Percentiles rank a stretch among this genome's conserved stretches.
Evolutionary conservation across 2,888 invertebrate species (phyloP).

Genomic region (Glomeris marginata): DNA sequence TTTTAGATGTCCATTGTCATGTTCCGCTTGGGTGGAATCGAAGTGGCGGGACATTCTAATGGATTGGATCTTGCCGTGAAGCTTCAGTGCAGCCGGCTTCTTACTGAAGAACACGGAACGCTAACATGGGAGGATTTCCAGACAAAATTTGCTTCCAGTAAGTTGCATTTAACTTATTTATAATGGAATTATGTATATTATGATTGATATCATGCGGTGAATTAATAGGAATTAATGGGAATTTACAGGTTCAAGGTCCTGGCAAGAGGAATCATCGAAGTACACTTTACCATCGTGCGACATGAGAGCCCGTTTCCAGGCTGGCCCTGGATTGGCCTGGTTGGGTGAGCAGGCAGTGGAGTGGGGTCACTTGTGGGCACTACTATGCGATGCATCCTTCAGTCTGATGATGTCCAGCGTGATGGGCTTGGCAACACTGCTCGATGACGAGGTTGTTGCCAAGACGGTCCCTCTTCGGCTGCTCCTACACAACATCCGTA

Average conservation of each 20-base stretch:
- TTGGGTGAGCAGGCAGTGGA: constrained; percentile 23
- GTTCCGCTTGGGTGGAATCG: constrained; percentile 56
- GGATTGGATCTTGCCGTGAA: constrained; percentile 50
- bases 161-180: constrained; percentile 18
- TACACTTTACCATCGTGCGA: constrained; percentile 7
- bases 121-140: constrained; percentile 93
- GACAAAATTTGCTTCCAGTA: constrained; percentile 37
- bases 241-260: constrained; percentile 9
- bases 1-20: constrained; percentile 40
- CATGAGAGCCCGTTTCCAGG: constrained; percentile 5
- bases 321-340: constrained; percentile 11
- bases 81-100: constrained; percentile 52
- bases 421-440: constrained; percentile 61
- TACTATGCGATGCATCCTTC: constrained; percentile 24
- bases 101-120: constrained; percentile 65
- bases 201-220: too few relatives aligned
- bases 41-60: constrained; percentile 52
- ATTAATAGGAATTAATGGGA: too few relatives aligned
- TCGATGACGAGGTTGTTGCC: constrained; percentile 71
- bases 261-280: constrained; percentile 10
- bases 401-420: constrained; percentile 63
- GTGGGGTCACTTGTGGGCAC: constrained; percentile 21
- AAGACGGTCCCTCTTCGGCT: constrained; percentile 62
- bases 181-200: too few relatives aligned
- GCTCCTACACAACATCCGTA: constrained; percentile 1